Base-by-base conservation (phyloP, 2,113 vertebrate genomes). In the Laterallus jamaicensis region DNA sequence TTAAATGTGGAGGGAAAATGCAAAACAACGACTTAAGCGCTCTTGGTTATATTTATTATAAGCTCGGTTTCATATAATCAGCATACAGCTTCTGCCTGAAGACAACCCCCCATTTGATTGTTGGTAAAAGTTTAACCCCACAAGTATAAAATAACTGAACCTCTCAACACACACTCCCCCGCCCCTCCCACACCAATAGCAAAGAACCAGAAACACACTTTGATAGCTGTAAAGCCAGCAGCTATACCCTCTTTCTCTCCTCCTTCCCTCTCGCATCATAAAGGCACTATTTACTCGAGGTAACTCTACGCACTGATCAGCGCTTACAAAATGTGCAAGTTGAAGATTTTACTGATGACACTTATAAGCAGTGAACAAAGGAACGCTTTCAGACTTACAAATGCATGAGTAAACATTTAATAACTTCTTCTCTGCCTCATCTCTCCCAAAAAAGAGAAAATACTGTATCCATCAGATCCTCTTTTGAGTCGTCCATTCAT, bases 371-470 rank as follows among this genome's bases (percentile, higher is more conserved):
- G 25, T 0, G 3, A 79, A 73, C 77, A 95, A 86, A 84, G 66
- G 54, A 77, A 82, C 2, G 37, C 78, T 92, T 93, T 92, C 77
- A 87, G 87, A 82, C 86, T 67, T 11, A 47, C 44, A 89, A 66
- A 87, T 9, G 58, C 62, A 4, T 15, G 59, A 91, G 63, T 2
- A 84, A 96, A 91, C 86, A 70, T 91, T 89, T 82, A 89, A 92
- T 94, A 94, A 87, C 83, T 84, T 50, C 83, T 84, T 50, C 83
- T 85, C 83, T 86, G 31, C 88, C 70, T 79, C 88, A 69, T 84
- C 83, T 40, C 73, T 69, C 95, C 95, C 95, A 37, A 92, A 96
- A 93, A 86, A 88, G 79, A 78, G 66, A 91, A 93, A 93, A 93
- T 50, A 13, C 0, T 88, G 71, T 58, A 15, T 40, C 86, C 90